phyloP scores from a whole-genome alignment of 2,888 invertebrate species.

The Patella pellucida region DNA sequence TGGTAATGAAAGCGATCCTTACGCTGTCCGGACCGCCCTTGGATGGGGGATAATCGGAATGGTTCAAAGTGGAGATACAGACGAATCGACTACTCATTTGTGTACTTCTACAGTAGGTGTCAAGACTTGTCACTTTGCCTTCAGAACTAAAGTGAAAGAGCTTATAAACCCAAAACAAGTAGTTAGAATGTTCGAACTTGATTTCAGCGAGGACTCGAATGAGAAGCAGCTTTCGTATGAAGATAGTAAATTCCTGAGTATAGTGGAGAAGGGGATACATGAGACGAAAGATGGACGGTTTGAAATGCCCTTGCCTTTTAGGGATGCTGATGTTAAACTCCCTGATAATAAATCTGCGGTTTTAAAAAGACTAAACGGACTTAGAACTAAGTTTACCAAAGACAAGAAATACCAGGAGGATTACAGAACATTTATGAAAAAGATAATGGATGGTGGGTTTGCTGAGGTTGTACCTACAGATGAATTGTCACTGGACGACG shows the following conservation, averaged over 20 bases:
- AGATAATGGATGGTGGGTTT: too few relatives aligned
- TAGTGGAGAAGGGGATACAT: not conserved
- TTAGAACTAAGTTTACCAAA: too few relatives aligned
- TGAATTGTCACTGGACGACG: too few relatives aligned
- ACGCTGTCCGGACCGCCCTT: slow-evolving; percentile 5
- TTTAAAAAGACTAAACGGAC: too few relatives aligned
- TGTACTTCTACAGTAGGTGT: not conserved
- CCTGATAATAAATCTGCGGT: too few relatives aligned
- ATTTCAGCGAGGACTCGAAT: slow-evolving; percentile 12
- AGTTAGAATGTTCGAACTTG: slow-evolving; percentile 6
- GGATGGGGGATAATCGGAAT: slow-evolving; percentile 15
- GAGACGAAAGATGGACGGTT: not conserved
- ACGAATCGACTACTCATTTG: not conserved
- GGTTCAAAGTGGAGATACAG: not conserved
- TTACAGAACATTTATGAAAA: too few relatives aligned
- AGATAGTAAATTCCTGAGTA: slow-evolving; percentile 16
- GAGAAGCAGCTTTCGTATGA: not conserved
- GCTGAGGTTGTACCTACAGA: too few relatives aligned
- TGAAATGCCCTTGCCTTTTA: slow-evolving; percentile 10
- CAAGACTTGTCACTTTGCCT: not conserved
- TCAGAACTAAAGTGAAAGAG: slow-evolving; percentile 2
- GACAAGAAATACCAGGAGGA: too few relatives aligned
- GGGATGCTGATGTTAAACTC: slow-evolving; percentile 13
- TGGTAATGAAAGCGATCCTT: slow-evolving; percentile 12
- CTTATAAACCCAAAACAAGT: not conserved